phyloP scores from a whole-genome alignment of 2,797 vertebrate species.

The Sciurus vulgaris region DNA sequence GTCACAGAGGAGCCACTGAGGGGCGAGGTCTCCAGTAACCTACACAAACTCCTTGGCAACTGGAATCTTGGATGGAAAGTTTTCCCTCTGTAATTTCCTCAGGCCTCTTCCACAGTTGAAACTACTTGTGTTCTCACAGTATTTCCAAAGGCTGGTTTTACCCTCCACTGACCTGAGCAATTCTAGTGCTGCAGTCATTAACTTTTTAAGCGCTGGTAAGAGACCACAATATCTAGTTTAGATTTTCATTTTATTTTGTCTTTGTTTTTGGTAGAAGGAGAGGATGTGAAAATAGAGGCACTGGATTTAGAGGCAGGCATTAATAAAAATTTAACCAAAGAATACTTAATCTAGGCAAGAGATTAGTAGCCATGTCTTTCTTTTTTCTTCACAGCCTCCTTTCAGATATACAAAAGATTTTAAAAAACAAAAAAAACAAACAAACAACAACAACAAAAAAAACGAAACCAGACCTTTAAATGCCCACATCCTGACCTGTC shows the following conservation, averaged over 20 bases:
- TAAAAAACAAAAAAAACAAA: not conserved
- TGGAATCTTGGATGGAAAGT: constrained; percentile 58
- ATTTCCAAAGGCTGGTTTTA: constrained; percentile 67
- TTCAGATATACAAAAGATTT: constrained; percentile 1
- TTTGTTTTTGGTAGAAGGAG: not conserved
- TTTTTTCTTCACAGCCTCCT: not conserved
- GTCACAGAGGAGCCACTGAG: constrained; percentile 59
- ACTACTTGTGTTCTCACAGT: constrained; percentile 54
- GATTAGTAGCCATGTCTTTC: not conserved
- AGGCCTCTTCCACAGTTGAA: constrained; percentile 58
- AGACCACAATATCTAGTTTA: not conserved
- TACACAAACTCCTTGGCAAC: constrained; percentile 77
- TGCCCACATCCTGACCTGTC: not conserved
- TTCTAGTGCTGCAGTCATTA: not conserved
- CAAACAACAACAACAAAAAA: not conserved
- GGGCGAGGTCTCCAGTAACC: constrained; percentile 67
- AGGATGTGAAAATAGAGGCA: not conserved
- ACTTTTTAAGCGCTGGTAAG: constrained; percentile 42
- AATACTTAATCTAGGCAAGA: not conserved
- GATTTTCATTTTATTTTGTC: not conserved
- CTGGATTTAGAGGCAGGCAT: not conserved
- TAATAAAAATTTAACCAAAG: not conserved
- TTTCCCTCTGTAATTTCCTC: constrained; percentile 77
- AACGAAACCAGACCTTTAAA: not conserved
- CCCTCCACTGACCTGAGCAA: not conserved